Base-by-base conservation (phyloP, 2,888 invertebrate genomes). In the Liodrosophila aerea region DNA sequence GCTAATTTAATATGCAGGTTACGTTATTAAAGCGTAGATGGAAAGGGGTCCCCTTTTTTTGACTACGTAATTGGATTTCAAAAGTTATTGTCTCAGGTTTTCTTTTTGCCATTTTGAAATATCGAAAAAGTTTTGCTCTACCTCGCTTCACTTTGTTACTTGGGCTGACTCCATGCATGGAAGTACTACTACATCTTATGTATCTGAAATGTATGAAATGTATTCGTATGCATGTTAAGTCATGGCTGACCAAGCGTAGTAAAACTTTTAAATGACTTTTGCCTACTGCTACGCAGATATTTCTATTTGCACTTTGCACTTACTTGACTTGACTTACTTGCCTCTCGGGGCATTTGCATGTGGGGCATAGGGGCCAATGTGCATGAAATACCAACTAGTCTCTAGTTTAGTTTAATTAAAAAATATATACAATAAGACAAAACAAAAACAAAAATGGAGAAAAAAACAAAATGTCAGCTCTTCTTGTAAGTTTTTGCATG, bases 1-100 rank as follows among this genome's bases (percentile, higher is more conserved):
- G 77, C 82, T 84, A 82, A 84, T 80, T 84, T 82, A 85, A 85
- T 81, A 85, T 80, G 85, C 85, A 80, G 66, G 49, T 58, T 51
- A 70, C 73, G 43, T 50, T 46, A 50, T 50, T 58, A 41, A 50
- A 53, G 13, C 31, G 53, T 11, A 29, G 31, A n/a, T 7, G 13
- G 41, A 12, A 9, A 9, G 13, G 2, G 29, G 41, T n/a, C 49
- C 31, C 47, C 31, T 44, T 56, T 34, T 37, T 53, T 60, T 39
- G 39, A 22, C 40, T 34, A 60, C 50, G 63, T 81, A 80, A 80
- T 80, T 80, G 78, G 78, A 84, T 80, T 80, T 53, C 41, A 52
- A 84, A 22, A 80, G 69, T 81, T 84, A 80, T 80, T 84, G 85
- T 80, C 78, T 51, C 53, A 53, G 72, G 57, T 37, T 40, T 39